Base-by-base conservation (phyloP, 2,113 vertebrate genomes). In the Rhipidura dahli region DNA sequence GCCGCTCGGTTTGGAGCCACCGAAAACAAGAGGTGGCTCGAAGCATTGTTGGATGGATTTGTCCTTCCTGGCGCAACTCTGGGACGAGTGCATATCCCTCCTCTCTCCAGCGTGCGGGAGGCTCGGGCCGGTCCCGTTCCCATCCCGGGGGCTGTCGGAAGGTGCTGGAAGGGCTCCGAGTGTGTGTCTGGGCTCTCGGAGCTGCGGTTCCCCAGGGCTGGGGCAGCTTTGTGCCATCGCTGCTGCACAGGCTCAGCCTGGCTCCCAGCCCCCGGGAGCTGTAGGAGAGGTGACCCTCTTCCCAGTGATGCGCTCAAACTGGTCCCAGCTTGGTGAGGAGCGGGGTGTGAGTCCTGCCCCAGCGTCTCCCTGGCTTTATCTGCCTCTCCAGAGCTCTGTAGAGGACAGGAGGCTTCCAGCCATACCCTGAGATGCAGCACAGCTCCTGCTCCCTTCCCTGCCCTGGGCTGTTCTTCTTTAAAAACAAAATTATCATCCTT, bases 301-400 rank as follows among this genome's bases (percentile, higher is more conserved):
- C 17, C 15, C 24, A 8, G 19, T 3, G 20, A 56, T 23, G 40
- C 23, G 10, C 44, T 40, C 54, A 30, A 15, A 35, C 20, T 19
- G 49, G 21, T 22, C 28, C 39, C 15, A 35, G 1, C 11, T 21
- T 0, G 7, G 6, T 10, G 4, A 10, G 33, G 22, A 1, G 9
- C 6, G 28, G 15, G 37, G 21, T 54, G 10, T 11, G 35, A 65
- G 20, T 31, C 33, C 44, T 65, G 33, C 16, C 39, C 54, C 60
- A 7, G 3, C 14, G 30, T 56, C 49, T 61, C 8, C 5, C 7
- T 45, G 60, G 20, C 5, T 81, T 65, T 10, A 6, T 7, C 27
- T 56, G 8, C 40, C 31, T 20, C 20, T 51, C 20, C 30, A 50
- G 44, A 87, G 13, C 50, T 84, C 37, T 51, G 28, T 22, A 56